Evolutionary conservation across 2,113 vertebrate species (phyloP).

Genomic region (Strigops habroptila): DNA sequence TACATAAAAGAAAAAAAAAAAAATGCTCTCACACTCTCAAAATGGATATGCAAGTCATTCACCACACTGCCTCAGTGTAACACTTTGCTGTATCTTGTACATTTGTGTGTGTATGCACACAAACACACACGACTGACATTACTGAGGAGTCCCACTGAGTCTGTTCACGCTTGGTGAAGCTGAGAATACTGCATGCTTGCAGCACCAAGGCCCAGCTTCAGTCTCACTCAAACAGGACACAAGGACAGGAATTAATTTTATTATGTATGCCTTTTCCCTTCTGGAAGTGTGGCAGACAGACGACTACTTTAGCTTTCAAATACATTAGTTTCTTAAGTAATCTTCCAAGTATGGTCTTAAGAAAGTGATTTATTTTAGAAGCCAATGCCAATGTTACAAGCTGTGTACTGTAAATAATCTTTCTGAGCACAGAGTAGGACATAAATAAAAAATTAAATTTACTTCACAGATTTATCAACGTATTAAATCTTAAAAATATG

Average conservation of each 20-base stretch:
- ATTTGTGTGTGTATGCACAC: too few relatives aligned
- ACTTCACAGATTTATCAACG: background rate
- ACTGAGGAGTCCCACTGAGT: too few relatives aligned
- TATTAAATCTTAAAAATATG: background rate
- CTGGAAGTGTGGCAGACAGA: background rate
- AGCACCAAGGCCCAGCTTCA: background rate
- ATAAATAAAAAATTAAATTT: background rate
- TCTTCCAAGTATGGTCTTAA: background rate
- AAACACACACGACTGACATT: accelerated
- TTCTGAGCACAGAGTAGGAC: background rate
- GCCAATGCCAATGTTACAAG: background rate
- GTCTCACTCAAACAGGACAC: background rate
- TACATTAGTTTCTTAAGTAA: background rate
- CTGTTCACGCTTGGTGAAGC: accelerated
- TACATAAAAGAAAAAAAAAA: background rate
- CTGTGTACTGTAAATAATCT: background rate
- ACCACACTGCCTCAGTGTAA: background rate
- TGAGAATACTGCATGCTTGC: background rate
- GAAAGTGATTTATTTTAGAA: background rate
- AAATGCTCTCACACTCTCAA: background rate
- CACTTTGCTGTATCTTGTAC: background rate
- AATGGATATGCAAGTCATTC: background rate
- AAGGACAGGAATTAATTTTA: background rate
- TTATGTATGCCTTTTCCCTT: background rate
- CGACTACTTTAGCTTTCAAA: background rate